Base-by-base conservation (phyloP, 2,113 vertebrate species). In the Jacana jacana region DNA sequence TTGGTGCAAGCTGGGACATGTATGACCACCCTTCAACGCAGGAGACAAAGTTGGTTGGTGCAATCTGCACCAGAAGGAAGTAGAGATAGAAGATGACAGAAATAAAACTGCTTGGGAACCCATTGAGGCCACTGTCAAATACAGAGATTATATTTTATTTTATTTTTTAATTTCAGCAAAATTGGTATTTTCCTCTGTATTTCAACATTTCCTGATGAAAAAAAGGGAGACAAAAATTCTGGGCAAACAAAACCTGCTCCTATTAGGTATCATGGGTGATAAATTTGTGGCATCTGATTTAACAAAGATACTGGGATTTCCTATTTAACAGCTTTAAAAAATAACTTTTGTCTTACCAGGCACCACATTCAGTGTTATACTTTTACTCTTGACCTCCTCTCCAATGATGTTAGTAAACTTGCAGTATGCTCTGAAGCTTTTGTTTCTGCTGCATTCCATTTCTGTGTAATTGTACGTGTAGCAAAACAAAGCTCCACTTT, bases 281-380 rank as follows among this genome's bases (percentile, higher is more conserved):
- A 37, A 84, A 61, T 54, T 57, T 51, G 20, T 39, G 55, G 13
- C 49, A 65, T 55, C 33, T 37, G 39, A 48, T 78, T 83, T 88
- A 69, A 60, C 22, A 69, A 57, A 48, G 39, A 28, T 28, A 37
- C 2, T 28, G 23, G 4, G 8, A 44, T 71, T 64, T 68, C n/a
- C 48, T 68, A 16, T 33, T 40, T 39, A 57, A 58, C 33, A 78
- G 20, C 14, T 57, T 44, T 27, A 88, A 84, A 78, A 10, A 63
- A 10, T 9, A 49, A 79, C 9, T 60, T 77, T 25, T 46, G 39
- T 73, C 97, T 98, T 95, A 98, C 98, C 96, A 60, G 85, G 6
- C 78, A 96, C 28, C 61, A 96, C 11, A 1, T 18, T 12, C n/a
- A 98, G 88, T 10, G 1, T 96, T 76, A 98, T 97, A 2, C 10